Percentiles rank a stretch among this genome's conserved stretches.
Evolutionary conservation across 2,113 vertebrate genomes (phyloP).

Genomic region (Poicephalus gulielmi): DNA sequence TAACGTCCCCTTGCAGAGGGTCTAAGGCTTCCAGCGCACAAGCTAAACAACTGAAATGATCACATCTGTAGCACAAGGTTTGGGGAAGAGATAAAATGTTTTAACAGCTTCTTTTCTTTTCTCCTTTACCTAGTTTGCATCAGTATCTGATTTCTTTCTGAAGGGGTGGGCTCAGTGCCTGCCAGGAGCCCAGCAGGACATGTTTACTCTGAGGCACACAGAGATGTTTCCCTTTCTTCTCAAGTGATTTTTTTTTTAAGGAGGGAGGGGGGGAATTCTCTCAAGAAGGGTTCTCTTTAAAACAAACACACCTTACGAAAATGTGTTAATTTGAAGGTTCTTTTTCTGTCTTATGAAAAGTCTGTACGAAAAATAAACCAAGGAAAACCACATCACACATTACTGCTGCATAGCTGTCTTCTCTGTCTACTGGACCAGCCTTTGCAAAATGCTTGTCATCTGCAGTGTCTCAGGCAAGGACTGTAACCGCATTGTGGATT

Average conservation of each 20-base stretch:
- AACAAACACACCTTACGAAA: slow-evolving; percentile 40
- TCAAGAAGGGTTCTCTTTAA: slow-evolving; percentile 16
- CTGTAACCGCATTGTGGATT: neutral
- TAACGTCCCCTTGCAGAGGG: neutral
- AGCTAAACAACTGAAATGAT: slow-evolving; percentile 15
- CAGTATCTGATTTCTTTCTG: slow-evolving; percentile 78
- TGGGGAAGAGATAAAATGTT: slow-evolving; percentile 75
- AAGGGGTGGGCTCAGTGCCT: slow-evolving; percentile 70
- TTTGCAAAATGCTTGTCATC: slow-evolving; percentile 25
- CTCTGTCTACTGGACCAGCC: neutral
- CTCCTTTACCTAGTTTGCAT: slow-evolving; percentile 76
- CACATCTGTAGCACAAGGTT: neutral
- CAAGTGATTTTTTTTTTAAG: slow-evolving; percentile 27
- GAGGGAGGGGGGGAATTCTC: neutral
- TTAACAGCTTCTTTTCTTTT: slow-evolving; percentile 88
- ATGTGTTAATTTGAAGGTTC: slow-evolving; percentile 33
- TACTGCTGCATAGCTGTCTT: neutral
- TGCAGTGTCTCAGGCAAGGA: neutral
- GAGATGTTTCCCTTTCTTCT: slow-evolving; percentile 49
- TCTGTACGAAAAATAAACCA: neutral
- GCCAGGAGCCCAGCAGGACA: slow-evolving; percentile 69
- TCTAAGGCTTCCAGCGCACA: neutral
- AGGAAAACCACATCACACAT: neutral
- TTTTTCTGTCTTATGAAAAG: neutral
- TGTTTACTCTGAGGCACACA: slow-evolving; percentile 67